Percentiles rank a stretch among this genome's conserved stretches.
Evolutionary conservation across 2,113 vertebrate genomes (phyloP).

Genomic region (Zonotrichia leucophrys): DNA sequence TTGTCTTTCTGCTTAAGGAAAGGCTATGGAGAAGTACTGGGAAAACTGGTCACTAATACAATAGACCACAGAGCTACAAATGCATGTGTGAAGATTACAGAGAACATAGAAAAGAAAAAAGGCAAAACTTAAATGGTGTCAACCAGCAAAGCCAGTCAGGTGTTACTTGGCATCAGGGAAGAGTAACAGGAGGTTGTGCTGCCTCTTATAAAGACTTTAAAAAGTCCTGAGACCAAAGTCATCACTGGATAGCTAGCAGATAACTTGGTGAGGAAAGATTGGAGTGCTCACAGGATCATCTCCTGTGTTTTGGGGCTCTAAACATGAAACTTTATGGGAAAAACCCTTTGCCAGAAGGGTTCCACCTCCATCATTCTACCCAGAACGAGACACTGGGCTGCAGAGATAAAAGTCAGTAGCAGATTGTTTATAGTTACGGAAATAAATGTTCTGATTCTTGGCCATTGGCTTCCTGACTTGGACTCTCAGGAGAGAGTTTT

Average conservation of each 20-base stretch:
- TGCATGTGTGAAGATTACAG: background rate
- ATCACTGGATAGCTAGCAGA: background rate
- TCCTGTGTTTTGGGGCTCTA: background rate
- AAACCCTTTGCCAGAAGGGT: background rate
- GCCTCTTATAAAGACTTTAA: background rate
- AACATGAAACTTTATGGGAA: background rate
- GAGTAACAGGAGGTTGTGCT: background rate
- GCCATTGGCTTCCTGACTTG: accelerated
- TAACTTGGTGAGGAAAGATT: background rate
- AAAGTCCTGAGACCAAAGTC: background rate
- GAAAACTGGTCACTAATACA: background rate
- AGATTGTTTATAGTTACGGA: background rate
- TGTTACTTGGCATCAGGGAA: background rate
- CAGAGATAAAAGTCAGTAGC: background rate
- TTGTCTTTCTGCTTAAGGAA: background rate
- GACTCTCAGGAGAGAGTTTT: background rate
- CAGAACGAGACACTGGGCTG: background rate
- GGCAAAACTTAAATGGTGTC: background rate
- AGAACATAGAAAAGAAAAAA: background rate
- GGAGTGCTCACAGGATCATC: background rate
- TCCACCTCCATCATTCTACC: background rate
- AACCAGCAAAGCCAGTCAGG: background rate
- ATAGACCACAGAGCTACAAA: background rate
- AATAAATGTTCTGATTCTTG: background rate
- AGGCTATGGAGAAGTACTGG: background rate